Evolutionary conservation across 2,113 vertebrate genomes (phyloP).

Genomic region (Centropus bengalensis): DNA sequence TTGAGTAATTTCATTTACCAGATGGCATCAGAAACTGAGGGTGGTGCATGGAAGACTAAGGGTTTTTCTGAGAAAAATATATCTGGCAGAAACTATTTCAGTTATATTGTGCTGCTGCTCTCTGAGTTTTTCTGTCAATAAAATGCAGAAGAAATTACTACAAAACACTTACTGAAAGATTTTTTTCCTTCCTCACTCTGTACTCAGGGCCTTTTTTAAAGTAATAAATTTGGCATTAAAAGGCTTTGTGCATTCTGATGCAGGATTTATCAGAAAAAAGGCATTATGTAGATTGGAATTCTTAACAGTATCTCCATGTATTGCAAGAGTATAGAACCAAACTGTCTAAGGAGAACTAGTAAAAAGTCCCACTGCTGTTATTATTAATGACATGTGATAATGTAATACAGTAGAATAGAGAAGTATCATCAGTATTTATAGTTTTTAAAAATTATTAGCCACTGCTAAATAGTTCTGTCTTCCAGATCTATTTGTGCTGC

Average conservation of each 20-base stretch:
- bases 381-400: neutral
- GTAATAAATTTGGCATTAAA: neutral
- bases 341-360: neutral
- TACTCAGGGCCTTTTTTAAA: neutral
- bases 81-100: neutral
- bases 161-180: neutral
- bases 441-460: neutral
- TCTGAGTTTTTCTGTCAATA: neutral
- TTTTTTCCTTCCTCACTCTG: neutral
- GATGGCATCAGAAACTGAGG: neutral
- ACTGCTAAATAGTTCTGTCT: neutral
- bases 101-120: neutral
- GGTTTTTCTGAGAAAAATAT: neutral
- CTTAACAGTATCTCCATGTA: neutral
- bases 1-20: neutral
- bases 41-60: neutral
- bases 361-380: rapidly evolving
- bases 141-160: neutral
- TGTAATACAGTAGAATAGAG: neutral
- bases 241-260: neutral
- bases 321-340: neutral
- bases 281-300: neutral
- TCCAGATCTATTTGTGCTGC: neutral
- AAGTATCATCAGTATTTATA: neutral
- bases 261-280: neutral